phyloP scores from a whole-genome alignment of 2,113 vertebrate species.

The Megatriorchis doriae region DNA sequence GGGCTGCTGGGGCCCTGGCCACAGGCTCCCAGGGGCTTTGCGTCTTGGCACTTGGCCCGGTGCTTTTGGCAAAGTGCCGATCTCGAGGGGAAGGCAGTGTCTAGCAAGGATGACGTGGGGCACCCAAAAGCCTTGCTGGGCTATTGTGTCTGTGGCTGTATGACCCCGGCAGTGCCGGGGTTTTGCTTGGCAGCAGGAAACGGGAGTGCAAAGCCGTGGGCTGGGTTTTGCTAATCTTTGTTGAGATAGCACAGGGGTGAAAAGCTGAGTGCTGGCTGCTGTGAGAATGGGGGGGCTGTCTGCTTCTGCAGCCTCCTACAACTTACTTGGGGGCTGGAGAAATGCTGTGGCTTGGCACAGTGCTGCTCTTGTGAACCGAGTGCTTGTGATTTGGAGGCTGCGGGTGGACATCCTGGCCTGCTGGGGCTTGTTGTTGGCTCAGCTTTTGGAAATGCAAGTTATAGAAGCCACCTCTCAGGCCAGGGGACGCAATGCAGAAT shows the following conservation, averaged over 20 bases:
- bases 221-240: background rate
- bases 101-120: background rate
- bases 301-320: background rate
- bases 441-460: background rate
- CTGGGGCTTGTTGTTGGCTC: background rate
- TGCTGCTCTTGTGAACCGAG: background rate
- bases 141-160: background rate
- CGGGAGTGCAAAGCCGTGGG: background rate
- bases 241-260: background rate
- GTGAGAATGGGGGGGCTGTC: background rate
- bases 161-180: background rate
- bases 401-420: no score
- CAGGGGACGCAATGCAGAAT: background rate
- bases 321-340: background rate
- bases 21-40: background rate
- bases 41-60: background rate
- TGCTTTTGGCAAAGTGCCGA: background rate
- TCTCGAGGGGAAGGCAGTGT: background rate
- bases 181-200: background rate
- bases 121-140: background rate
- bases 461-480: background rate
- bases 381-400: background rate
- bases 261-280: background rate
- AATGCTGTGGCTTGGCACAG: accelerated
- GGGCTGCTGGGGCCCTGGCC: background rate